Evolutionary conservation across 2,797 vertebrate species (phyloP), one percentile per base, ranked within the genome.

Genomic region (Scarus forsteni): DNA sequence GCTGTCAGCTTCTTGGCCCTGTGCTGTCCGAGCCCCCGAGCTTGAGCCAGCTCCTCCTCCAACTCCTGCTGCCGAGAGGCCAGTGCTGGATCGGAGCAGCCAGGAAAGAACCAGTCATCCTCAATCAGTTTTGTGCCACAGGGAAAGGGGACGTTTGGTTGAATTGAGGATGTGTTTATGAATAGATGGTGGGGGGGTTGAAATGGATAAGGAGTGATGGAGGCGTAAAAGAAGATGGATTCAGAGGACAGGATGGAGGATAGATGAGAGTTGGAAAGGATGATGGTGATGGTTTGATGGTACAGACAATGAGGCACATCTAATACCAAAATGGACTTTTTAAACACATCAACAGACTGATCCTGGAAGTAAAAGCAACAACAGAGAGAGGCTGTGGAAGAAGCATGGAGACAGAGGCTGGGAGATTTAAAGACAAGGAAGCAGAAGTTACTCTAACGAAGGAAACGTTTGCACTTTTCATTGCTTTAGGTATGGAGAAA

Each of bases 71-170:
- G 96, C 95, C 95, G 95, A 89, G 94, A 95, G 95, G 94, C 96
- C 92, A 98, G 92, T 89, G 94, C 97, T 98, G 96, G 96, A 97
- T 97, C 95, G 89, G 96, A 97, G 97, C 96, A 98, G 96, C 97
- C 96, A 96, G 96, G 97, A 97, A 98, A 98, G 96, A 97, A 97
- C 97, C 96, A 98, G 96, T 98, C 97, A 97, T 98, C 97, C 96
- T 97, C 96, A 96, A 98, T 98, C 97, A 98, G 96, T 97, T 97
- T 97, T 98, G 96, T 97, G 96, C 96, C 96, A 96, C 96, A 97
- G 96, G 97, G 93, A 91, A 88, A 81, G 66, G 75, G 56, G 52
- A 27, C 12, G 65, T 18, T 66, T 75, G 83, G 66, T 82, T 70
- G 73, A 75, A 70, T 79, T 80, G 86, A 78, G 80, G 78, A 79